Conservation (phyloP, 1,140 invertebrate genomes). For the Listronotus bonariensis region DNA sequence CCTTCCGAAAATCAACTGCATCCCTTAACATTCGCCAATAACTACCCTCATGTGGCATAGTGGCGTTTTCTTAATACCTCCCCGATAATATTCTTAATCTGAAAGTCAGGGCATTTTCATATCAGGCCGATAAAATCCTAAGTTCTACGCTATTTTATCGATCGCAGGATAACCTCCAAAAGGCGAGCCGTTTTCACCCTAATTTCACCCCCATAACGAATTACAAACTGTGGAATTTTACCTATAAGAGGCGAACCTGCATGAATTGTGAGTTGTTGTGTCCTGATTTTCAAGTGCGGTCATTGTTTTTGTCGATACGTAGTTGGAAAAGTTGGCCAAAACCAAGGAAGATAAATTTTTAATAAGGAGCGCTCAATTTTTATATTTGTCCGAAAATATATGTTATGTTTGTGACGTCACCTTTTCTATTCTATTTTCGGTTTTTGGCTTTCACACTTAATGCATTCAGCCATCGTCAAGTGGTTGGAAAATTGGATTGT, state of each 20-base stretch:
- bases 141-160: slow-evolving; percentile 34
- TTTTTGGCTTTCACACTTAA: no score
- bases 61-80: slow-evolving; percentile 26
- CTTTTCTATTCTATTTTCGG: no score
- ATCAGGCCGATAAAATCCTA: slow-evolving; percentile 29
- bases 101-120: slow-evolving; percentile 24
- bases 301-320: no score
- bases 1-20: not conserved
- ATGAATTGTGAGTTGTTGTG: not conserved
- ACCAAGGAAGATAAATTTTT: no score
- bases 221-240: slow-evolving; percentile 25
- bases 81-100: slow-evolving; percentile 36
- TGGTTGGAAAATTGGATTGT: no score
- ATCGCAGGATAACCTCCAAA: slow-evolving; percentile 25
- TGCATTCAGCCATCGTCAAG: no score
- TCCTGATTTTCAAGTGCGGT: not conserved
- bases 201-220: slow-evolving; percentile 31
- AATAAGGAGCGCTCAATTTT: no score
- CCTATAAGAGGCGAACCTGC: slow-evolving; percentile 2
- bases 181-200: slow-evolving; percentile 35
- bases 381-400: no score
- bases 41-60: slow-evolving; percentile 8
- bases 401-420: no score
- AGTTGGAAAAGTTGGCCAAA: no score
- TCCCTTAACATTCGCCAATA: slow-evolving; percentile 13